Percentiles rank a stretch among this genome's conserved stretches.
Evolutionary conservation across 2,113 vertebrate species (phyloP).

Genomic region (Apodemus sylvaticus): DNA sequence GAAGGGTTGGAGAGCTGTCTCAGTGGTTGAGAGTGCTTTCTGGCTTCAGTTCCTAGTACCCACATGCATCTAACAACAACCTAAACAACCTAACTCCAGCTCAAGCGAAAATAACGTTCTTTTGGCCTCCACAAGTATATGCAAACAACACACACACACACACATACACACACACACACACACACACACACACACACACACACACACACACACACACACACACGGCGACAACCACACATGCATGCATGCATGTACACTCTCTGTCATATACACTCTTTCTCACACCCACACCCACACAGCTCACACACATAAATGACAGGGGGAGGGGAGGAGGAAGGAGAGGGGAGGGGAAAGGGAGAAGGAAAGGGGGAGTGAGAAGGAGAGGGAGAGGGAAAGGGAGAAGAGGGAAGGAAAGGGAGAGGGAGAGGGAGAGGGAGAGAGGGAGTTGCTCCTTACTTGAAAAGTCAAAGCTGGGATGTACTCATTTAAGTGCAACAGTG

Average conservation of each 20-base stretch:
- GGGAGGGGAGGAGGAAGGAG: not conserved
- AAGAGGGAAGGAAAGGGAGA: not conserved
- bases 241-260: not conserved
- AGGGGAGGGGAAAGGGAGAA: not conserved
- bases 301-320: not conserved
- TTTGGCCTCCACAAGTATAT: not conserved
- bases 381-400: too few species aligned
- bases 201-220: too few species aligned
- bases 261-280: not conserved
- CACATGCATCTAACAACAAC: not conserved
- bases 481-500: constrained; percentile 71
- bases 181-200: too few species aligned
- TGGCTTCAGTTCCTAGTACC: not conserved
- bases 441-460: not conserved
- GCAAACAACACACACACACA: not conserved
- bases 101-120: not conserved
- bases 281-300: not conserved
- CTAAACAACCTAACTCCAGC: not conserved
- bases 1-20: not conserved
- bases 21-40: not conserved
- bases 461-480: not conserved
- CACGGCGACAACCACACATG: too few species aligned
- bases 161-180: too few species aligned
- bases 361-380: accelerated
- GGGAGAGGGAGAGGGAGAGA: not conserved